phyloP scores from a whole-genome alignment of 2,888 invertebrate species.

The Frankliniella fusca region DNA sequence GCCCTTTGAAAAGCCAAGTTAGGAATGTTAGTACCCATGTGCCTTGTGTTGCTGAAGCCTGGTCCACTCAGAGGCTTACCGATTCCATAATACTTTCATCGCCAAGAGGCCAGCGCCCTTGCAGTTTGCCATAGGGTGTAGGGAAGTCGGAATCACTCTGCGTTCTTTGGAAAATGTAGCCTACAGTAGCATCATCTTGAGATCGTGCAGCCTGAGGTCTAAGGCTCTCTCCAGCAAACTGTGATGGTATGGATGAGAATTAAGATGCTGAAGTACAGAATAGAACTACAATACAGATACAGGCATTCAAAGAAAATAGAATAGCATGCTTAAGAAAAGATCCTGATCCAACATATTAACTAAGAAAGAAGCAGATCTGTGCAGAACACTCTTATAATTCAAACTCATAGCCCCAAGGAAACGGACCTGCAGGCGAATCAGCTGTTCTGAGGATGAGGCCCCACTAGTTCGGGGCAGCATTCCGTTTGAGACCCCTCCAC shows the following conservation, averaged over 20 bases:
- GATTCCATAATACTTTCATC: constrained; percentile 81
- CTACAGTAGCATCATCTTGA: constrained; percentile 88
- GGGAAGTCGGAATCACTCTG: constrained; percentile 75
- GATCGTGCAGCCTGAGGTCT: constrained; percentile 45
- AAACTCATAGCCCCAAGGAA: background rate
- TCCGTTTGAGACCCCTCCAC: constrained; percentile 41
- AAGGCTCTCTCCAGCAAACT: constrained; percentile 5
- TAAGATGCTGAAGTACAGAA: constrained; percentile 25
- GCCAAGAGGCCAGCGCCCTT: constrained; percentile 77
- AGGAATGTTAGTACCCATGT: background rate
- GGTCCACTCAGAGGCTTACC: constrained; percentile 54
- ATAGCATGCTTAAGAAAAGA: background rate
- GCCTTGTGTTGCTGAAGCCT: constrained; percentile 38
- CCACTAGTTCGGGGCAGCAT: constrained; percentile 43
- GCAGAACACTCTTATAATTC: no score
- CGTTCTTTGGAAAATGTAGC: constrained; percentile 84
- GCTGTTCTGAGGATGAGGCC: constrained; percentile 39
- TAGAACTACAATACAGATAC: constrained; percentile 25
- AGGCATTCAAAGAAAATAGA: background rate
- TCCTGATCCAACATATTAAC: constrained; percentile 19
- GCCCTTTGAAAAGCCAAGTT: background rate
- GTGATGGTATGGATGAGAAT: constrained; percentile 23
- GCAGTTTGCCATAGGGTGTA: constrained; percentile 62
- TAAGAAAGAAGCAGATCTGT: no score
- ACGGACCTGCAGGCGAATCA: constrained; percentile 41